phyloP scores from a whole-genome alignment of 2,113 vertebrate genomes.

The Elgaria multicarinata region DNA sequence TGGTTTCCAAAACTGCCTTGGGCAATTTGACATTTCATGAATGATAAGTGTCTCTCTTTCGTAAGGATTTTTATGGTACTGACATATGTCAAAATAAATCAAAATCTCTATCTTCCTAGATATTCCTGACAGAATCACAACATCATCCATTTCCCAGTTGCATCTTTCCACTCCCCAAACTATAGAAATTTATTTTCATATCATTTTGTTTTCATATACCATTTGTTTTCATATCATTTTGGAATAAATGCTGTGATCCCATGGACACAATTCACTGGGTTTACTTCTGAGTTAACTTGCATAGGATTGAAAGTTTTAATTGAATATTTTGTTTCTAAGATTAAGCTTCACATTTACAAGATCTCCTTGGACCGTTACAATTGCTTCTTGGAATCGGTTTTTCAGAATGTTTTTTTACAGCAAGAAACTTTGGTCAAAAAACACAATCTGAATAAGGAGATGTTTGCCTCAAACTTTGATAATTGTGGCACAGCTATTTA shows the following conservation, averaged over 20 bases:
- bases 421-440: background rate
- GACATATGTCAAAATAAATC: conserved; percentile 65
- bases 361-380: background rate
- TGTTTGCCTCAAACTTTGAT: background rate
- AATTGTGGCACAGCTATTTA: background rate
- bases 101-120: conserved; percentile 24
- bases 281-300: background rate
- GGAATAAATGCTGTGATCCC: background rate
- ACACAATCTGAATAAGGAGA: background rate
- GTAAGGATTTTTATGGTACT: conserved; percentile 57
- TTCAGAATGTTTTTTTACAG: background rate
- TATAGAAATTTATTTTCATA: background rate
- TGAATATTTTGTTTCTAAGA: background rate
- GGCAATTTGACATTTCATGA: conserved; percentile 62
- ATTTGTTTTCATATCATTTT: conserved; percentile 3
- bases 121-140: conserved; percentile 26
- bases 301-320: background rate
- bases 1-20: conserved; percentile 26
- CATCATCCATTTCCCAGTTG: conserved; percentile 8
- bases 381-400: background rate
- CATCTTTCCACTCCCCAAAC: background rate
- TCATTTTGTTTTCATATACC: background rate
- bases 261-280: background rate
- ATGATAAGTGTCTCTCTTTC: conserved; percentile 53
- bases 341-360: background rate